Conservation (phyloP, 2,797 vertebrate genomes). For the Chiroxiphia lanceolata region DNA sequence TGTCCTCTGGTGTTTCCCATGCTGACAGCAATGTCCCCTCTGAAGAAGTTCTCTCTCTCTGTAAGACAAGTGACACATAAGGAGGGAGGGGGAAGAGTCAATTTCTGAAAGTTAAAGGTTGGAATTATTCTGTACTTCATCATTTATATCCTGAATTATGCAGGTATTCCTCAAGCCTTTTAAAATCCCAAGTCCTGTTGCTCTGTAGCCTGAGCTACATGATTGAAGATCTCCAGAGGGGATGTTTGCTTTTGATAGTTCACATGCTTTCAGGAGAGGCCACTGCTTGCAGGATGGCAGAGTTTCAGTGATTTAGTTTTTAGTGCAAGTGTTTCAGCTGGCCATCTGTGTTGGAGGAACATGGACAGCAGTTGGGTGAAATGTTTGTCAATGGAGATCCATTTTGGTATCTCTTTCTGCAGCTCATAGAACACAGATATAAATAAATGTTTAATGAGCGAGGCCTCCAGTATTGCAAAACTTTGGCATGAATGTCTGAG, state of each 20-base stretch:
- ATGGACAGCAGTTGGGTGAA: not conserved
- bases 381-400: not conserved
- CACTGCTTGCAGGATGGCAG: not conserved
- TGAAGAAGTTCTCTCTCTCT: not conserved
- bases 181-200: not conserved
- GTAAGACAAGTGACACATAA: not conserved
- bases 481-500: not conserved
- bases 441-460: slow-evolving; percentile 7
- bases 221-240: not conserved
- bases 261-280: not conserved
- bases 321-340: not conserved
- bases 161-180: not conserved
- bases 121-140: not conserved
- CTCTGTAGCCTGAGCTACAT: not conserved
- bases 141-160: not conserved
- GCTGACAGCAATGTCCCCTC: not conserved
- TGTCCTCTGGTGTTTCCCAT: not conserved
- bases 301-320: not conserved
- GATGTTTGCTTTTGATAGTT: not conserved
- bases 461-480: not conserved
- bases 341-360: not conserved
- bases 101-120: not conserved
- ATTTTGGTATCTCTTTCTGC: not conserved
- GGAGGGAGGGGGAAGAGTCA: not conserved
- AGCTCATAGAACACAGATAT: not conserved